Percentiles rank a stretch among this genome's conserved stretches.
Evolutionary conservation across 1,140 invertebrate species (phyloP).

Genomic region (Thaumetopoea pityocampa): DNA sequence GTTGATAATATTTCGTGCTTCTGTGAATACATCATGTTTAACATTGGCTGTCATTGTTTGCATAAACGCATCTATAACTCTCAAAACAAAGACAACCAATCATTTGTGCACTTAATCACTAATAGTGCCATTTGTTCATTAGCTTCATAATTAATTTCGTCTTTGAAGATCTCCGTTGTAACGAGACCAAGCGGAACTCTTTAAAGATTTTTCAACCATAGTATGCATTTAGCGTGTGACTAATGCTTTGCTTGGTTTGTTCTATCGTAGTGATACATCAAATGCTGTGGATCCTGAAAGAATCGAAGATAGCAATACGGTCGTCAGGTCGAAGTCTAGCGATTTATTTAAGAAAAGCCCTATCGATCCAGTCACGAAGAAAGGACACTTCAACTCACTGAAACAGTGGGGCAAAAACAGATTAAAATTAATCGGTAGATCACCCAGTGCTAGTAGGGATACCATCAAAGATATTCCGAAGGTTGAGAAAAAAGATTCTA

Average conservation of each 20-base stretch:
- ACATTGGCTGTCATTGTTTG: constrained; percentile 61
- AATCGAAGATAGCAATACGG: constrained; percentile 63
- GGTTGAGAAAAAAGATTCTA: constrained; percentile 61
- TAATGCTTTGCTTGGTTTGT: constrained; percentile 77
- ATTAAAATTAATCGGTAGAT: constrained; percentile 83
- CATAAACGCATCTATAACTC: constrained; percentile 28
- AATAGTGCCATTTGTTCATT: constrained; percentile 69
- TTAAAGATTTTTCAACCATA: constrained; percentile 49
- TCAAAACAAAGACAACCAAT: constrained; percentile 50
- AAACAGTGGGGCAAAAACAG: constrained; percentile 89
- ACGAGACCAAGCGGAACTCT: constrained; percentile 59
- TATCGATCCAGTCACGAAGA: constrained; percentile 76
- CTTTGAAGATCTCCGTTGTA: constrained; percentile 53
- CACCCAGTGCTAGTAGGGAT: constrained; percentile 69
- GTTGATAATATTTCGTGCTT: constrained; percentile 67
- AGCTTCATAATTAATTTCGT: constrained; percentile 64
- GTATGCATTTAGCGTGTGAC: constrained; percentile 71
- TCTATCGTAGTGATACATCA: constrained; percentile 77
- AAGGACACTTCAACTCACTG: constrained; percentile 87
- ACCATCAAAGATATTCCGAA: constrained; percentile 67
- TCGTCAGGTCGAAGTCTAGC: constrained; percentile 80
- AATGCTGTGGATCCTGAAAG: constrained; percentile 77
- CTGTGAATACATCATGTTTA: constrained; percentile 65
- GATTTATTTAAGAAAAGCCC: constrained; percentile 81
- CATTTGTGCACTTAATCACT: constrained; percentile 66